A percentile compares a stretch with the other conserved stretches of the same genome.
Conservation (phyloP, 2,888 invertebrate genomes). For the Litoditis marina region DNA sequence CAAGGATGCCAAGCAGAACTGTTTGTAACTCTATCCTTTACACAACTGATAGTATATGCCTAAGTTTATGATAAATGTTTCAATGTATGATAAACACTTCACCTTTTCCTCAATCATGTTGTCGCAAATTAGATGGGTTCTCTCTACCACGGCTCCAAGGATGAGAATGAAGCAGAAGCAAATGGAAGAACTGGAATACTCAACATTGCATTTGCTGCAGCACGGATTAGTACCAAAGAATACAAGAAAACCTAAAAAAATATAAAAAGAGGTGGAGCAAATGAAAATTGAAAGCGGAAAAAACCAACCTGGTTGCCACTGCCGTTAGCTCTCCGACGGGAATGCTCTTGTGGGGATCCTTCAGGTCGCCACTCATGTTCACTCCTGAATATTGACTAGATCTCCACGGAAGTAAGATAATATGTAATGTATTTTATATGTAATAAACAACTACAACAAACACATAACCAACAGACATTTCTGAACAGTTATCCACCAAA, state of each 20-base stretch:
- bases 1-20: not conserved
- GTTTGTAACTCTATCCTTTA: not conserved
- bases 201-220: not conserved
- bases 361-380: slow-evolving; percentile 94
- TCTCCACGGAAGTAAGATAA: not conserved
- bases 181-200: slow-evolving; percentile 73
- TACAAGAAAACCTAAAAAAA: no score
- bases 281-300: not conserved
- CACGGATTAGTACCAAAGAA: no score
- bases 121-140: slow-evolving; percentile 74
- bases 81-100: no score
- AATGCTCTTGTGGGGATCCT: slow-evolving; percentile 85
- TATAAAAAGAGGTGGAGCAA: no score
- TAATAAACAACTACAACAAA: no score
- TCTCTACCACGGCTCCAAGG: slow-evolving; percentile 80
- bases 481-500: no score
- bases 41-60: not conserved
- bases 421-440: no score
- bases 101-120: slow-evolving; percentile 90
- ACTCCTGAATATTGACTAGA: slow-evolving; percentile 68
- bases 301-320: slow-evolving; percentile 76
- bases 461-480: no score
- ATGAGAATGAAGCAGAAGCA: slow-evolving; percentile 86
- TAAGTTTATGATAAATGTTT: not conserved
- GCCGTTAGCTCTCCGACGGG: slow-evolving; percentile 91